Conservation (phyloP, 2,113 vertebrate species). For the Prietella phreatophila region DNA sequence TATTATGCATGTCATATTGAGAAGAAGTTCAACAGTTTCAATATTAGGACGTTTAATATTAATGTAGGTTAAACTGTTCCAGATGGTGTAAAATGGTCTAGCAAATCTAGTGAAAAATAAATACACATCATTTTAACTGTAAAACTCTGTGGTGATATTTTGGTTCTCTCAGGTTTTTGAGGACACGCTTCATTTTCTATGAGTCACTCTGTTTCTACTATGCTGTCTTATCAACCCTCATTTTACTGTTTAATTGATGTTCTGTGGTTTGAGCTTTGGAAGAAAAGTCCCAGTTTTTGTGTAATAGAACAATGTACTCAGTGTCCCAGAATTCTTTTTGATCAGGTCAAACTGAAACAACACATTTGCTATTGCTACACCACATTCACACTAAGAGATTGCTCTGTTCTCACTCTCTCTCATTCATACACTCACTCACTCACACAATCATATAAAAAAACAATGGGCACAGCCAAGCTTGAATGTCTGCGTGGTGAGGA, state of each 20-base stretch:
- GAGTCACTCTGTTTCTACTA: background rate
- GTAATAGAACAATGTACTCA: background rate
- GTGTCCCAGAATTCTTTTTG: background rate
- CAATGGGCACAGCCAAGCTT: background rate
- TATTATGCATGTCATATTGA: background rate
- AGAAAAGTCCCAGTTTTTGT: background rate
- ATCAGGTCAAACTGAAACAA: background rate
- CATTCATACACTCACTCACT: rapidly evolving
- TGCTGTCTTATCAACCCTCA: background rate
- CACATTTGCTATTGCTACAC: background rate
- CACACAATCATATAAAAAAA: background rate
- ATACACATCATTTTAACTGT: background rate
- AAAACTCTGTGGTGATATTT: background rate
- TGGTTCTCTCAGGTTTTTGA: background rate
- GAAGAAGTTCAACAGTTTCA: background rate
- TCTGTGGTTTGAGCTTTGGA: background rate
- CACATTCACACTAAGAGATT: background rate
- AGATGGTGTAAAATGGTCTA: background rate
- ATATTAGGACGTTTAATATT: background rate
- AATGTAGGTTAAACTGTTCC: background rate
- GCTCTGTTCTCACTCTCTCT: background rate
- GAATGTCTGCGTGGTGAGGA: background rate
- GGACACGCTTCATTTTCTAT: background rate
- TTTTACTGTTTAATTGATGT: background rate
- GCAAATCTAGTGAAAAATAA: background rate